These are phyloP conservation scores for Pocillopora grandis DNA, from an alignment of 92 coral and sea anemone genomes.

Conservation along the genomic window DNA sequence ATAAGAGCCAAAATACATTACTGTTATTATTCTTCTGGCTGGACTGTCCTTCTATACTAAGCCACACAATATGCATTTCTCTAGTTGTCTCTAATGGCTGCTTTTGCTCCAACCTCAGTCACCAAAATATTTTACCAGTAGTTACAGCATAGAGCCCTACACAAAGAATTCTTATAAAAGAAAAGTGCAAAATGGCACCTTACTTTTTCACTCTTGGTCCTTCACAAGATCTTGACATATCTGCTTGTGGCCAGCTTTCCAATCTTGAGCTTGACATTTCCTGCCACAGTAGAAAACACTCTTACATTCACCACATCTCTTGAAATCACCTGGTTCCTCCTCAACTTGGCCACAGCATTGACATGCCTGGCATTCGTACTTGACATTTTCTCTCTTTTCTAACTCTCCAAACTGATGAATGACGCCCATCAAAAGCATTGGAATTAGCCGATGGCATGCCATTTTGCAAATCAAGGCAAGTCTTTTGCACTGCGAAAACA, in stretches of 20 bases:
- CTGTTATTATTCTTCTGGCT: too few relatives aligned
- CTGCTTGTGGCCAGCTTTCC: conserved; percentile 50
- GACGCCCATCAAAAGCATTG: conserved; percentile 16
- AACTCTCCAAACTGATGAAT: conserved; percentile 19
- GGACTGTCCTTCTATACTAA: too few relatives aligned
- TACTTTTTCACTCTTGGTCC: not conserved
- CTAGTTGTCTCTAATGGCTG: too few relatives aligned
- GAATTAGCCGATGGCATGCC: conserved; percentile 27
- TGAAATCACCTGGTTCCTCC: conserved; percentile 44
- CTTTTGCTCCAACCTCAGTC: too few relatives aligned
- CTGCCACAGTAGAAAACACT: conserved; percentile 45
- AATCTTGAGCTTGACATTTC: conserved; percentile 46
- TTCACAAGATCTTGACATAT: conserved; percentile 14
- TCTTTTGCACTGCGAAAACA: conserved; percentile 23
- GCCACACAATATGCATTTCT: too few relatives aligned
- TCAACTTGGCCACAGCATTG: conserved; percentile 22
- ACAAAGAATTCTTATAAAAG: not conserved
- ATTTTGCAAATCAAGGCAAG: conserved; percentile 28
- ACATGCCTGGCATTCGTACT: conserved; percentile 37
- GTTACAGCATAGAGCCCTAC: too few relatives aligned
- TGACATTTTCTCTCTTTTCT: conserved; percentile 27
- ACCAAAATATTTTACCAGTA: too few relatives aligned
- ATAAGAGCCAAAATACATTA: too few relatives aligned
- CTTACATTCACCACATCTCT: conserved; percentile 39
- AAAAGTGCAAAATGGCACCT: not conserved